Evolutionary conservation across 2,797 vertebrate genomes (phyloP), one percentile per base, ranked within the genome.

Genomic region (Gambelia wislizenii): DNA sequence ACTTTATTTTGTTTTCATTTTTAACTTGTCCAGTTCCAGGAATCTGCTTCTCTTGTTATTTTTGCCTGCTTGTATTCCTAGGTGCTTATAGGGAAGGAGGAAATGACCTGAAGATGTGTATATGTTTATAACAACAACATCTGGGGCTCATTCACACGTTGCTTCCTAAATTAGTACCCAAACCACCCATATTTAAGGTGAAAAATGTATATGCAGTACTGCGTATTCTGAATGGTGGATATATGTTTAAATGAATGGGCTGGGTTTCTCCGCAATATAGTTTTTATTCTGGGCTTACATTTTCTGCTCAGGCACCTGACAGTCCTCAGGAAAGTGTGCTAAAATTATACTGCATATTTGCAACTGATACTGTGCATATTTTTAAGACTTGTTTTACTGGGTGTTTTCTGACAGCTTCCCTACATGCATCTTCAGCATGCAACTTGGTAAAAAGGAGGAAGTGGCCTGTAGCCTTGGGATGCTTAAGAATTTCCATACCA

Each of bases 11-110:
- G 27, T 78, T 70, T 69, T 83, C 16, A 18, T 49, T 56, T 9
- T 6, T 27, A 84, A 52, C 47, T 49, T 47, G 64, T 49, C 42
- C 67, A 52, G 9, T 36, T 84, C 18, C 67, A 84, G 64, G 49
- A 84, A 84, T 47, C 14, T 27, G 49, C 25, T 74, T 56, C n/a
- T 49, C 54, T 59, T 72, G 20, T 84, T 84, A 70, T 1, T 54
- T 85, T 85, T 30, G 49, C 49, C 67, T 84, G 70, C 84, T 76
- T 85, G 25, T 33, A 25, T 85, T 59, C 33, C 42, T 75, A 76
- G 39, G 33, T 76, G 72, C 49, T 72, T 84, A 56, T 54, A 54
- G 47, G 69, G 13, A 84, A 72, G 47, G 36, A 74, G 36, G 52
- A 8, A 33, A n/a, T 52, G 18, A n/a, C 44, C 10, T 12, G 6